A percentile compares a stretch with the other conserved stretches of the same genome.
Evolutionary conservation across 2,797 vertebrate species (phyloP).

Genomic region (Odontamblyopus lacepedii): DNA sequence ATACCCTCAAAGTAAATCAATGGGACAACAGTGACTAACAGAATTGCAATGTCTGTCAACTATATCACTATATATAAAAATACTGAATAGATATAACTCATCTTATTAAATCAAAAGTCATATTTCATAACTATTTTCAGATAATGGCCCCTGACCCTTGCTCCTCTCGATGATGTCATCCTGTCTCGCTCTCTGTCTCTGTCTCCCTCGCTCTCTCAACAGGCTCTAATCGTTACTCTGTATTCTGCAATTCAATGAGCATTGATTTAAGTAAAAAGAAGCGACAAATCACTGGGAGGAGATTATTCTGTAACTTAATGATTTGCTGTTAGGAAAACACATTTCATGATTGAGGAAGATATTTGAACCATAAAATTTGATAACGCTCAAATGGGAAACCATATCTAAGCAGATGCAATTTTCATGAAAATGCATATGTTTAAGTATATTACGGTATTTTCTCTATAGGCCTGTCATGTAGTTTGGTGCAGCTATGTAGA

Average conservation of each 20-base stretch:
- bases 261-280: slow-evolving; percentile 14
- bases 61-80: not conserved
- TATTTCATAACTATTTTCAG: slow-evolving; percentile 1
- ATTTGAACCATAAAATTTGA: not conserved
- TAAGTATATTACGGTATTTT: too few relatives aligned
- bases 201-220: not conserved
- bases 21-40: slow-evolving; percentile 1
- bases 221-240: not conserved
- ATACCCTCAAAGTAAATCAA: slow-evolving; percentile 1
- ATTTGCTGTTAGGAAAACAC: slow-evolving; percentile 11
- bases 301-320: slow-evolving; percentile 12
- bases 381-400: not conserved
- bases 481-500: too few relatives aligned
- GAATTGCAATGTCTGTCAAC: not conserved
- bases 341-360: not conserved
- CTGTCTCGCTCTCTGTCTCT: not conserved
- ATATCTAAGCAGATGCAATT: not conserved
- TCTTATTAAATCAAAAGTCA: not conserved
- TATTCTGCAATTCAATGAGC: slow-evolving; percentile 16
- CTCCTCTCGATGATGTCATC: slow-evolving; percentile 2
- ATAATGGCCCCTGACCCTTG: too few relatives aligned
- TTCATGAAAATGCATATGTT: too few relatives aligned
- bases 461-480: too few relatives aligned
- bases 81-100: not conserved
- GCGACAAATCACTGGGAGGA: slow-evolving; percentile 4